Evolutionary conservation across 1,140 invertebrate species (phyloP), one percentile per base, ranked within the genome.

Genomic region (Lucilia sericata): DNA sequence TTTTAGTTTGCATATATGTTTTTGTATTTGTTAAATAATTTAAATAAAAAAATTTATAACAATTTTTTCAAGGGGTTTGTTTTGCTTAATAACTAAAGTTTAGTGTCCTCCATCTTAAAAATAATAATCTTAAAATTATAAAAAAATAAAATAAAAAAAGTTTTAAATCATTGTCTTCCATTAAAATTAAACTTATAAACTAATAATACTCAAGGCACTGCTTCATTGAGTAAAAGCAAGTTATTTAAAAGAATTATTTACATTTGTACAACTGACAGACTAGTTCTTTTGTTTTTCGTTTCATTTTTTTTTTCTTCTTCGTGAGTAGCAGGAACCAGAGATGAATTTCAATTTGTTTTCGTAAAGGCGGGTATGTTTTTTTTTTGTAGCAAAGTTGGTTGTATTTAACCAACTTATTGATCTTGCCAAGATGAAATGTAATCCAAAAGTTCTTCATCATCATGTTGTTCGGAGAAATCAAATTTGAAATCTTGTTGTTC

Each of bases 361-460:
- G 70, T 83, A 84, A 82, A 74, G 34, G 49, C 36, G 36, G 47
- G 36, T 84, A 34, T 84, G 17, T 82, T 60, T 78, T 17, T 25
- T 5, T 51, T 10, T 19, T 65, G n/a, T 21, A 14, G 10, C 2
- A 76, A 83, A 42, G 80, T 34, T 81, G 17, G n/a, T 9, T 30
- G 19, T 34, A 1, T n/a, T 19, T 65, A 17, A 25, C 55, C 8
- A 65, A 14, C 87, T 92, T 92, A 93, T 89, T 94, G 93, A 87
- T 94, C 93, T 91, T 97, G 96, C 96, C 96, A 98, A 93, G 95
- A 96, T 21, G 95, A 95, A 87, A 97, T 96, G 85, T 95, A 96
- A 88, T 98, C 97, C 49, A 98, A 93, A 1, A 98, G 93, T 87
- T 98, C 96, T 90, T 98, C 97, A 91, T 98, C 97, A 89, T 97